Evolutionary conservation across 1,140 invertebrate species (phyloP), one percentile per base, ranked within the genome.

Genomic region (Saccostrea glomerata): DNA sequence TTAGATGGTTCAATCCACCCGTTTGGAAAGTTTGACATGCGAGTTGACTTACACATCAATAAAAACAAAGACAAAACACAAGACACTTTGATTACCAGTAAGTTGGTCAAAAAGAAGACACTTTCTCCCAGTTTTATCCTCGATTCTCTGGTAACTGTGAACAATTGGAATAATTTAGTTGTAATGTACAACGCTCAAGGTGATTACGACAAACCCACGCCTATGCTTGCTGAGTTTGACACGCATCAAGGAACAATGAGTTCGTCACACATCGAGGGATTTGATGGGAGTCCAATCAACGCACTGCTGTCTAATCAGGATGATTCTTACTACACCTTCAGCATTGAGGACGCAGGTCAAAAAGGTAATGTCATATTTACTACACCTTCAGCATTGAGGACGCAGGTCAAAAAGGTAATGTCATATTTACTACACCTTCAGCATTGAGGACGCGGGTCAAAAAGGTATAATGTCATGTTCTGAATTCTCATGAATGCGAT

Each of bases 11-110:
- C 5, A 17, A 54, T 87, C 0, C 70, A 82, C 7, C 70, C 86
- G 2, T 58, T 87, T 23, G 77, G 55, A 54, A 40, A 87, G 77
- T 87, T 87, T 47, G 54, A 82, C 55, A 25, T 87, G 13, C 47
- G 58, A 12, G 70, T 87, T 25, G 25, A 87, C 30, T 84, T 55
- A 17, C 6, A 55, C 4, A 47, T 47, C 5, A 47, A 84, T 23
- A 20, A 30, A 17, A 84, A 47, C 47, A 47, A 7, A 47, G 9
- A 47, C 47, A 47, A 47, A 47, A 47, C 47, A 84, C 6, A 82
- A 66, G 7, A 30, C 6, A n/a, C 15, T 47, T 30, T 25, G 6
- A 30, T 13, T 12, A 82, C 17, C 20, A 40, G 40, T 20, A 55
- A 84, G 9, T 12, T 13, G 4, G 47, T n/a, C 20, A 56, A 20